Conservation (phyloP, 2,888 invertebrate species). For the Eucera pruinosa region DNA sequence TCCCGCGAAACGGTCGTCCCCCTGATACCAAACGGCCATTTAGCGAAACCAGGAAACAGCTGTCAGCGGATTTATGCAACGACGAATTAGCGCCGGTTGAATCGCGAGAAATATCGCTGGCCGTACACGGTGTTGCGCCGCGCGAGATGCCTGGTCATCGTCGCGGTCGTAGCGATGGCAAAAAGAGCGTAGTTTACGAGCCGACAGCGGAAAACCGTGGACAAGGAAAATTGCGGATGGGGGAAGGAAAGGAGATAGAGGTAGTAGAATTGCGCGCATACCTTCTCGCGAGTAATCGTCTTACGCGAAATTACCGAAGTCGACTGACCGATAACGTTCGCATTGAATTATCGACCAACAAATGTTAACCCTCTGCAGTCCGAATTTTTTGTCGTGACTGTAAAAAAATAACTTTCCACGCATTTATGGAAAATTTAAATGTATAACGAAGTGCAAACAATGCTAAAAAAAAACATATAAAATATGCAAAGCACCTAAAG, state of each 20-base stretch:
- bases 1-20: not conserved
- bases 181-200: slow-evolving; percentile 70
- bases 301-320: slow-evolving; percentile 54
- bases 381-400: no score
- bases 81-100: slow-evolving; percentile 1
- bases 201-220: slow-evolving; percentile 43
- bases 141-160: slow-evolving; percentile 1
- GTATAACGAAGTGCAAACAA: no score
- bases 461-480: no score
- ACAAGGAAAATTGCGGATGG: slow-evolving; percentile 46
- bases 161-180: slow-evolving; percentile 30
- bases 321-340: slow-evolving; percentile 32
- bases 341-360: not conserved
- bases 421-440: no score
- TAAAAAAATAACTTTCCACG: no score
- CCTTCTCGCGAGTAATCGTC: slow-evolving; percentile 50
- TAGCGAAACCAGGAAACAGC: not conserved
- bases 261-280: slow-evolving; percentile 42
- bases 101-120: slow-evolving; percentile 26
- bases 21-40: not conserved
- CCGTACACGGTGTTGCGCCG: slow-evolving; percentile 6
- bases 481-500: no score
- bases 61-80: not conserved
- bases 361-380: no score
- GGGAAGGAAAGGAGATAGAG: slow-evolving; percentile 21